Evolutionary conservation across 2,113 vertebrate species (phyloP).

Genomic region (Grus americana): DNA sequence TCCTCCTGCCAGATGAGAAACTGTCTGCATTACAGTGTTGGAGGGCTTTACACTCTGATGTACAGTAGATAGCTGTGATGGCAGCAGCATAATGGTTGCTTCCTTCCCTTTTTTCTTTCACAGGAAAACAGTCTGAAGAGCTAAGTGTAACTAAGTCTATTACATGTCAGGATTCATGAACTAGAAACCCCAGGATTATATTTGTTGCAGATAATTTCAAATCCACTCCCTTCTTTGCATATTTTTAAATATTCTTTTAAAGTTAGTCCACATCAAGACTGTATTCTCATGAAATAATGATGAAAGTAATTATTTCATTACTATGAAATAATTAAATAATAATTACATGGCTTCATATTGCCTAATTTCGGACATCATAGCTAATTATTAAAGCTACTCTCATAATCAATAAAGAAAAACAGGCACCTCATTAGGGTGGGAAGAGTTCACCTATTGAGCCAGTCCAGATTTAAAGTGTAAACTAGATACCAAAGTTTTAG

Average conservation of each 20-base stretch:
- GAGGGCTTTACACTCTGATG: neutral
- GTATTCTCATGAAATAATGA: neutral
- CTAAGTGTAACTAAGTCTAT: neutral
- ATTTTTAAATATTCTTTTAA: neutral
- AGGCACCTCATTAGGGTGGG: too few relatives aligned
- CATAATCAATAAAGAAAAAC: neutral
- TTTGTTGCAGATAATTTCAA: neutral
- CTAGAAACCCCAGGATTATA: neutral
- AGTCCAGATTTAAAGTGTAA: neutral
- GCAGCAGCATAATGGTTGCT: neutral
- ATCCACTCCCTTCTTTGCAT: neutral
- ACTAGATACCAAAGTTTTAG: neutral
- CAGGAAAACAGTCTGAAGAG: neutral
- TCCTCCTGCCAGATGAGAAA: neutral
- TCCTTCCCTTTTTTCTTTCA: neutral
- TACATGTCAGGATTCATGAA: neutral
- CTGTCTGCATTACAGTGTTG: neutral
- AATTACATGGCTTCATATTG: neutral
- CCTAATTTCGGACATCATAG: neutral
- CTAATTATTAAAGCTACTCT: neutral
- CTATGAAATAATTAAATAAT: neutral
- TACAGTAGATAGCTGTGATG: neutral
- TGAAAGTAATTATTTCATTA: neutral
- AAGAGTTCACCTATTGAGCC: neutral
- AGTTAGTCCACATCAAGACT: neutral